Evolutionary conservation across 2,888 invertebrate genomes (phyloP).

Genomic region (Zygothrica quintamaculata): DNA sequence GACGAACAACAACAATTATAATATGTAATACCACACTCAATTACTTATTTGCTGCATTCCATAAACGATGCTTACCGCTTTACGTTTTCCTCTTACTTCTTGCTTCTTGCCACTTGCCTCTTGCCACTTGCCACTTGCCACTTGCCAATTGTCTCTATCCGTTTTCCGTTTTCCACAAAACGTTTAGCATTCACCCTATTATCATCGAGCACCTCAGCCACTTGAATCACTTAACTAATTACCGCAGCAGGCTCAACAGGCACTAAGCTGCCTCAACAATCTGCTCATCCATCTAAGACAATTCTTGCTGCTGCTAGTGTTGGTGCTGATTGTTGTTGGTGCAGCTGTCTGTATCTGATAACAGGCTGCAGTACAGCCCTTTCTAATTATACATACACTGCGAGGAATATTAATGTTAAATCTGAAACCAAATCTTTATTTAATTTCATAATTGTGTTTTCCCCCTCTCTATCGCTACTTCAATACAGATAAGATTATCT

Average conservation of each 20-base stretch:
- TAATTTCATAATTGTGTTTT: background rate
- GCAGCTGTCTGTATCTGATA: slow-evolving; percentile 48
- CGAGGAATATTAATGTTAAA: background rate
- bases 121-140: slow-evolving; percentile 12
- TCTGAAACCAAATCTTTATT: background rate
- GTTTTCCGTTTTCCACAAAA: too few relatives aligned
- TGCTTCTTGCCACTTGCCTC: slow-evolving; percentile 2
- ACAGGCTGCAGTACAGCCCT: slow-evolving; percentile 45
- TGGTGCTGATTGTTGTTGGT: slow-evolving; percentile 37
- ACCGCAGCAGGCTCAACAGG: slow-evolving; percentile 55
- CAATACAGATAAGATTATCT: background rate
- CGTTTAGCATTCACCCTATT: slow-evolving; percentile 37
- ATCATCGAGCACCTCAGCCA: slow-evolving; percentile 37
- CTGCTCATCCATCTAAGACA: slow-evolving; percentile 31
- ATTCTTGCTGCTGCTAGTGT: slow-evolving; percentile 19
- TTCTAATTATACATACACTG: slow-evolving; percentile 35
- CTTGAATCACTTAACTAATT: slow-evolving; percentile 58
- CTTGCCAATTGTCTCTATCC: too few relatives aligned
- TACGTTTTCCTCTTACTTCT: background rate
- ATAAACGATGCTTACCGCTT: slow-evolving; percentile 36
- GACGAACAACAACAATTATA: slow-evolving; percentile 6
- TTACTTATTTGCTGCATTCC: slow-evolving; percentile 58
- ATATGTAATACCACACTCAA: slow-evolving; percentile 35
- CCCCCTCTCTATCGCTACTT: background rate
- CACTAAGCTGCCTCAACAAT: slow-evolving; percentile 53